These are phyloP conservation scores for Montipora cactus DNA, from an alignment of 64 coral and sea anemone species.

Conservation along the genomic window DNA sequence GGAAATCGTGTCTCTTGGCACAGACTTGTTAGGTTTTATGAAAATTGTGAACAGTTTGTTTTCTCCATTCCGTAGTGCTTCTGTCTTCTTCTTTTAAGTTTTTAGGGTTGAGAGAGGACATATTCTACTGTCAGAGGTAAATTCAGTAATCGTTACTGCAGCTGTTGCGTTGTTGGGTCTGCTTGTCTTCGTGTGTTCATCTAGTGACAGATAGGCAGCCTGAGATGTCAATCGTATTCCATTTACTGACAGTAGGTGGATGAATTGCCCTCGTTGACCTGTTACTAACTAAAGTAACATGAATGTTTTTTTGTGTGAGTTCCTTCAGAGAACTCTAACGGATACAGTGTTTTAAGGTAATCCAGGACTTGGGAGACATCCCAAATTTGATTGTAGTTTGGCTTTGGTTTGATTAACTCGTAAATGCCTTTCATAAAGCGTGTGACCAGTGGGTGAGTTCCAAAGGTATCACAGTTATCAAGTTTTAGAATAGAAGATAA, in stretches of 20 bases:
- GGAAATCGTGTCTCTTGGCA: conserved; percentile 48
- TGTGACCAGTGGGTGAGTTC: no score
- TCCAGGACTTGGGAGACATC: conserved; percentile 62
- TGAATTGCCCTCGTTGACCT: conserved; percentile 52
- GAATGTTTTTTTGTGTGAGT: conserved; percentile 46
- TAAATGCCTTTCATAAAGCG: no score
- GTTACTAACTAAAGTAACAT: conserved; percentile 54
- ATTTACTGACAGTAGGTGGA: conserved; percentile 49
- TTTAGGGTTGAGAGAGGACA: conserved; percentile 44
- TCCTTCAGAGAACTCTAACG: conserved; percentile 55
- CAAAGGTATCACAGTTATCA: no score
- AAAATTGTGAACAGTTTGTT: conserved; percentile 47
- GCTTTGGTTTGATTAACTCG: no score
- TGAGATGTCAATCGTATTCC: conserved; percentile 42
- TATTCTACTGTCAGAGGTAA: conserved; percentile 45
- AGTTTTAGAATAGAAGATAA: no score
- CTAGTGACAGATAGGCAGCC: conserved; percentile 35
- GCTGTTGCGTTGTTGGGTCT: conserved; percentile 39
- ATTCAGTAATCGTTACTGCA: conserved; percentile 46
- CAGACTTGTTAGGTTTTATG: conserved; percentile 41
- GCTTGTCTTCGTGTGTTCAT: conserved; percentile 68
- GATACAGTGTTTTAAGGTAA: conserved; percentile 32
- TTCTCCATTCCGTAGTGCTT: conserved; percentile 52
- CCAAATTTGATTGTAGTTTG: no score
- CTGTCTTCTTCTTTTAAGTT: conserved; percentile 31